Evolutionary conservation across 2,888 invertebrate genomes (phyloP), one percentile per base, ranked within the genome.

Genomic region (Julus scandinavius): DNA sequence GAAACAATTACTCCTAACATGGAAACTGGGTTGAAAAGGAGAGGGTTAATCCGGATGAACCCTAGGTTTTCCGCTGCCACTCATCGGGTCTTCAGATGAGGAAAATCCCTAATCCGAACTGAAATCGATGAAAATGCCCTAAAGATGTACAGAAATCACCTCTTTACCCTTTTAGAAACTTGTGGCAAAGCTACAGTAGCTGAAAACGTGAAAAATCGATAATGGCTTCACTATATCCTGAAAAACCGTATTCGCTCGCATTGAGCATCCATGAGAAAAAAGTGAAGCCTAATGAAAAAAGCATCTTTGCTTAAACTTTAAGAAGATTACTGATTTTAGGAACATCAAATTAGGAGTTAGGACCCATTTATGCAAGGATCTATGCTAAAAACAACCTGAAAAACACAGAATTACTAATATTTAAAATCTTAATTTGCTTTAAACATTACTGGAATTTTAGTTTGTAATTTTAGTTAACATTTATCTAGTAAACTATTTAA

Each of bases 11-110:
- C 5, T 4, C 9, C 1, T 0, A 29, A 5, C 6, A 4, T 2
- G 72, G n/a, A 72, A 58, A 72, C 29, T 6, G n/a, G 11, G 20
- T n/a, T n/a, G 29, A 29, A 72, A 29, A 72, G 6, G 72, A 72
- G 72, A 72, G 72, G 72, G 72, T 72, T 72, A 72, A 72, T 9
- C 29, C 72, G 29, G 72, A 72, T 72, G 29, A 72, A 72, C 72
- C 29, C 2, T 72, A 5, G 72, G 72, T 72, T 72, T 72, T 20
- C 9, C 72, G 29, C 72, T 72, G 72, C n/a, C 72, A 72, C 72
- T 72, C 72, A 72, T 9, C 72, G 49, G 13, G 49, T 9, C 13
- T 49, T 49, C 49, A 13, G 13, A 13, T 9, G 49, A 13, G 49
- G 49, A 49, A 49, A 49, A 49, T 49, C 29, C n/a, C 29, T 72